phyloP scores from a whole-genome alignment of 1,140 invertebrate genomes.

The Eubasilissa regina region DNA sequence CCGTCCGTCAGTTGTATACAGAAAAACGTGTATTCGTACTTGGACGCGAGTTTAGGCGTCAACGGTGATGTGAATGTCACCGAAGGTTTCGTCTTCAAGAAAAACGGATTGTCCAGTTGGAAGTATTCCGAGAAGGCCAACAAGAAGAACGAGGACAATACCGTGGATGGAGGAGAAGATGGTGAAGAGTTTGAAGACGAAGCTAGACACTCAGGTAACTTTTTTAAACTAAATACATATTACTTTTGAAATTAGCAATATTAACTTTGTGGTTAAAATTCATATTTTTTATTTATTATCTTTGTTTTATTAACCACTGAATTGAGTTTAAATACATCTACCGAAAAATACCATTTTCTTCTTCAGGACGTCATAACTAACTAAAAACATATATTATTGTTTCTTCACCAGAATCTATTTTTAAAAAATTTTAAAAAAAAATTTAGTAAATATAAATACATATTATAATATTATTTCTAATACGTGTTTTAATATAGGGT shows the following conservation, averaged over 20 bases:
- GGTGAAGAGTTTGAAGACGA: slow-evolving; percentile 61
- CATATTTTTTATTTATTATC: too few species aligned
- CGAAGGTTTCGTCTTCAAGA: slow-evolving; percentile 79
- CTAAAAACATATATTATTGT: too few species aligned
- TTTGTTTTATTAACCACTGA: too few species aligned
- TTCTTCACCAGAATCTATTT: too few species aligned
- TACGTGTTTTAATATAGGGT: not conserved
- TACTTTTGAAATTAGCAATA: too few species aligned
- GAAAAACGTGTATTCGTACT: slow-evolving; percentile 81
- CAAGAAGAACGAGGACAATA: slow-evolving; percentile 64
- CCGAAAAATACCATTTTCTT: too few species aligned
- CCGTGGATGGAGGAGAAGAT: slow-evolving; percentile 61
- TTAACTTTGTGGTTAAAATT: too few species aligned
- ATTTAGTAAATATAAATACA: too few species aligned
- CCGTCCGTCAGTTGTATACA: slow-evolving; percentile 82
- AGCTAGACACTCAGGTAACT: slow-evolving; percentile 65
- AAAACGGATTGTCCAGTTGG: slow-evolving; percentile 77
- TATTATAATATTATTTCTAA: not conserved
- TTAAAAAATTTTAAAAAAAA: too few species aligned
- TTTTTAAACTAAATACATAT: too few species aligned
- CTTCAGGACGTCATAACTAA: too few species aligned
- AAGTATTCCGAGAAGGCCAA: slow-evolving; percentile 70
- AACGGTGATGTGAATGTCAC: slow-evolving; percentile 79
- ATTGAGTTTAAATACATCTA: too few species aligned
- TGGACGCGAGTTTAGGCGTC: slow-evolving; percentile 77